Evolutionary conservation across 2,113 vertebrate genomes (phyloP).

Genomic region (Microcebus tavaratra): DNA sequence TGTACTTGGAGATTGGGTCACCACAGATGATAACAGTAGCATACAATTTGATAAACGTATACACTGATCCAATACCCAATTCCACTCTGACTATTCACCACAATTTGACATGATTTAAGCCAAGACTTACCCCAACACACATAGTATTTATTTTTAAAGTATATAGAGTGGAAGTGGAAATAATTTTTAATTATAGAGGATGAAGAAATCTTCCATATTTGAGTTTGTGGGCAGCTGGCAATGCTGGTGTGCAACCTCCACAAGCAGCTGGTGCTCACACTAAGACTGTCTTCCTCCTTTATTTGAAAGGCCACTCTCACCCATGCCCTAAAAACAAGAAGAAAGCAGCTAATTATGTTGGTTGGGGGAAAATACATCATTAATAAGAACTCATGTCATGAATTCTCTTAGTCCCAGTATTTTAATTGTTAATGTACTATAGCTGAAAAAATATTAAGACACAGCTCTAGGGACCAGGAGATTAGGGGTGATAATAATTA

Average conservation of each 20-base stretch:
- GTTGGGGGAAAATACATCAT: background rate
- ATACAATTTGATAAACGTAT: background rate
- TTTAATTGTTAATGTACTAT: background rate
- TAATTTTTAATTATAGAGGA: background rate
- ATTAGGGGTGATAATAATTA: background rate
- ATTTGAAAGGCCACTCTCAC: background rate
- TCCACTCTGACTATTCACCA: background rate
- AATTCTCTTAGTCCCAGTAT: background rate
- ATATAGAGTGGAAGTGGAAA: background rate
- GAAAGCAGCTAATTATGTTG: background rate
- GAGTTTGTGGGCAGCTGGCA: background rate
- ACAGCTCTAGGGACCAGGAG: background rate
- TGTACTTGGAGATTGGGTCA: background rate
- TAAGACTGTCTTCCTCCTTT: background rate
- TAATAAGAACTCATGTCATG: background rate
- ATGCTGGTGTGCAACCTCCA: rapidly evolving
- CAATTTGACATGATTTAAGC: background rate
- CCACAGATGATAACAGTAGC: background rate
- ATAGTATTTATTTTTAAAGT: background rate
- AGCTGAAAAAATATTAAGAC: background rate
- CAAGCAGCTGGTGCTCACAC: background rate
- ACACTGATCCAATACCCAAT: background rate
- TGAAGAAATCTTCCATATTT: background rate
- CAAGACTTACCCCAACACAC: background rate
- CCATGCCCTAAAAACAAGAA: background rate